Base-by-base conservation (phyloP, 2,113 vertebrate species). In the Coregonus clupeaformis region DNA sequence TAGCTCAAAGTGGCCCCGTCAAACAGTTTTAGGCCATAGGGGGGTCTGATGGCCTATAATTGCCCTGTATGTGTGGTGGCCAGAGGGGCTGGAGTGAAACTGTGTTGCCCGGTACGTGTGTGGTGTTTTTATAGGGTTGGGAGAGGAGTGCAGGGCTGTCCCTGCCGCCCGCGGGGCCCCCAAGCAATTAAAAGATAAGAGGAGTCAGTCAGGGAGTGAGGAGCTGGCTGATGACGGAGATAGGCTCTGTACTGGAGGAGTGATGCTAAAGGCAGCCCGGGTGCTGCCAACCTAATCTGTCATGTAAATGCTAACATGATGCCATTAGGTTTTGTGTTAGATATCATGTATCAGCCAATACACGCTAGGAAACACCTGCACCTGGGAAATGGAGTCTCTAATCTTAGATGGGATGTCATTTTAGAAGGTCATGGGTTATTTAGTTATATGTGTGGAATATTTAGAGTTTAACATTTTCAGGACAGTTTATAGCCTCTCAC, bases 121-220 rank as follows among this genome's bases (percentile, higher is more conserved):
- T 69, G 73, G 25, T 76, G 71, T 55, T 29, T 62, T 72, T 71
- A 45, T 80, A 45, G 68, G 55, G 73, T 72, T 29, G 81, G 81
- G 75, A 63, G 65, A 70, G 60, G 30, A 57, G 80, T 79, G 49
- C 62, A 30, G 77, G 80, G 77, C 77, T 77, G 67, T 45, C 69
- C 65, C 29, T 77, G 85, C 84, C 30, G 49, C 85, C 77, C 27
- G 66, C 77, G 77, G 80, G 87, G 80, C 83, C 81, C 79, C 84
- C 63, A 55, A 85, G 86, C 80, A 91, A 91, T 91, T 89, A 89
- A 89, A 90, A 90, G 87, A 91, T 90, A 91, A 89, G 81, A 75
- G 77, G 73, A 75, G 32, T 77, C 70, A 77, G 77, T 78, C 68
- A 74, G 76, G 72, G 32, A 82, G 75, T 20, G 77, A 81, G 75